Evolutionary conservation across 1,140 invertebrate species (phyloP).

Genomic region (Doryteuthis pealeii): DNA sequence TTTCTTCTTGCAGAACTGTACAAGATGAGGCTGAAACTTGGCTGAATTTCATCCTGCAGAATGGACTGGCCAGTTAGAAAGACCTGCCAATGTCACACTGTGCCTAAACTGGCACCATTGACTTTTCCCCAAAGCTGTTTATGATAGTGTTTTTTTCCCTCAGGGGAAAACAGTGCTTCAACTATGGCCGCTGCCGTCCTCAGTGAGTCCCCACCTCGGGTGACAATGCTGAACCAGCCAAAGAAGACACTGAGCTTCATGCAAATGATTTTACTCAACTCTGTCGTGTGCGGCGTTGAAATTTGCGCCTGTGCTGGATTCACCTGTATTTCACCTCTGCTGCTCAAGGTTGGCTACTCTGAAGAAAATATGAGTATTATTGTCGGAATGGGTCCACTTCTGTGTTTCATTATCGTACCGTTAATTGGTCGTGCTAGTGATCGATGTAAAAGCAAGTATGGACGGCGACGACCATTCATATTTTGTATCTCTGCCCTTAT

Average conservation of each 20-base stretch:
- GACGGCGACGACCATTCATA: slow-evolving; percentile 63
- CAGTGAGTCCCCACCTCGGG: too few species aligned
- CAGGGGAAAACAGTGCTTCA: too few species aligned
- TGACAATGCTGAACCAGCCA: too few species aligned
- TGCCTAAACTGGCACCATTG: too few species aligned
- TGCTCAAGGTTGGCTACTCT: slow-evolving; percentile 62
- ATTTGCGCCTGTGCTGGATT: slow-evolving; percentile 62
- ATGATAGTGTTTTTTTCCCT: too few species aligned
- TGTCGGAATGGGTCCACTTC: slow-evolving; percentile 59
- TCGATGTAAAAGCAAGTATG: slow-evolving; percentile 56
- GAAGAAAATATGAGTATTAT: slow-evolving; percentile 61
- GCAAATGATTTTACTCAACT: slow-evolving; percentile 57
- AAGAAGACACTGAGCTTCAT: slow-evolving; percentile 26
- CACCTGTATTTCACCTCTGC: slow-evolving; percentile 63
- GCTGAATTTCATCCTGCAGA: too few species aligned
- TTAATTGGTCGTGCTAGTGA: slow-evolving; percentile 61
- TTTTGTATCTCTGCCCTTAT: slow-evolving; percentile 55
- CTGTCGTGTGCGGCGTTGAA: slow-evolving; percentile 63
- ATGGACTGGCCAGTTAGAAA: too few species aligned
- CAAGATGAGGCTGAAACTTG: too few species aligned
- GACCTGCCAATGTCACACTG: too few species aligned
- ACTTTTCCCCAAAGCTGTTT: too few species aligned
- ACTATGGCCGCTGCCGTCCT: too few species aligned
- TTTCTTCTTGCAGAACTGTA: too few species aligned
- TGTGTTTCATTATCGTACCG: slow-evolving; percentile 62